These are phyloP conservation scores for Syndactyla subalaris DNA, from an alignment of 2,797 vertebrate genomes.

Conservation along the genomic window DNA sequence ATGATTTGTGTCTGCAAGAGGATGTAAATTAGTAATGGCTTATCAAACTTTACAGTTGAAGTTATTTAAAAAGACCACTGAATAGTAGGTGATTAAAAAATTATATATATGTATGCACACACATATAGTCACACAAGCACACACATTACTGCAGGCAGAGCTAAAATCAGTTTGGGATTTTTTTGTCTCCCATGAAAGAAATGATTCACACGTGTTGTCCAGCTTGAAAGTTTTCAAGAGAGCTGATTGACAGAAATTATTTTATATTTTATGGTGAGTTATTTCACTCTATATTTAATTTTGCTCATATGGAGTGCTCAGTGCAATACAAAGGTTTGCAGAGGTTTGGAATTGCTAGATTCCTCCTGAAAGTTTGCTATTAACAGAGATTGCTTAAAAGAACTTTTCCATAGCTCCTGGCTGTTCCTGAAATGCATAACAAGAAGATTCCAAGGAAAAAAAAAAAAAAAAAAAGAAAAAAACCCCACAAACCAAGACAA, in stretches of 20 bases:
- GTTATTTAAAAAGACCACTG: conserved; percentile 40
- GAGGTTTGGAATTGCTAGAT: conserved; percentile 42
- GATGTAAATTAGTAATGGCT: conserved; percentile 67
- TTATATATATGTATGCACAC: background rate
- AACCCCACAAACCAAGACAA: too few relatives aligned
- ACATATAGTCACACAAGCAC: background rate
- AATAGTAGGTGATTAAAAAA: background rate
- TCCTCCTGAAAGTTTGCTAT: conserved; percentile 56
- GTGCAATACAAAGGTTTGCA: conserved; percentile 52
- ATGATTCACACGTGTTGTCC: background rate
- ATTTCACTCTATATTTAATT: conserved; percentile 20
- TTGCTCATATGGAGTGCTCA: conserved; percentile 30
- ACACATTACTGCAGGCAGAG: conserved; percentile 11
- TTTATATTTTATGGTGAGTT: conserved; percentile 23
- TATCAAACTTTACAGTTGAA: conserved; percentile 67
- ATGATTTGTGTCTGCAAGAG: conserved; percentile 65
- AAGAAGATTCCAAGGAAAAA: conserved; percentile 28
- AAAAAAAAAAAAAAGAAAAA: background rate
- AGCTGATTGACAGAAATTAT: conserved; percentile 38
- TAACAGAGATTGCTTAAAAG: conserved; percentile 66
- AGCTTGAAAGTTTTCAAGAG: conserved; percentile 8
- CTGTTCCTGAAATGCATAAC: conserved; percentile 63
- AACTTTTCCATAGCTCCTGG: conserved; percentile 65
- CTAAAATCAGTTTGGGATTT: background rate
- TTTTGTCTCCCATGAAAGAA: conserved; percentile 20